These are phyloP conservation scores for Sus scrofa DNA, from an alignment of 2,113 vertebrate genomes.

Conservation along the genomic window T2T-Sscrofa CM000818.6:52738501-52739000, in stretches of 20 bases:
- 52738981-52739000: not conserved
- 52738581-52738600: too few species aligned
- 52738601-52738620: too few species aligned
- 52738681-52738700: too few species aligned
- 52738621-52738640: too few species aligned
- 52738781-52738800: not conserved
- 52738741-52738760: too few species aligned
- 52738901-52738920: not conserved
- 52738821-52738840: not conserved
- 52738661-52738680: too few species aligned
- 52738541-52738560: too few species aligned
- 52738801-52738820: not conserved
- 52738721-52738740: too few species aligned
- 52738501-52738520: not conserved
- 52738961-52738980: not conserved
- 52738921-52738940: constrained; percentile 11
- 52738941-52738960: not conserved
- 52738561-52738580: too few species aligned
- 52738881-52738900: not conserved
- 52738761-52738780: too few species aligned
- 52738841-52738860: not conserved
- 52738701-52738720: too few species aligned
- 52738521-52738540: not conserved
- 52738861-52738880: not conserved
- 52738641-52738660: too few species aligned